A percentile compares a stretch with the other conserved stretches of the same genome.
These are phyloP conservation scores for Pluvianellus socialis DNA, from an alignment of 2,113 vertebrate genomes.

Conservation along the genomic window DNA sequence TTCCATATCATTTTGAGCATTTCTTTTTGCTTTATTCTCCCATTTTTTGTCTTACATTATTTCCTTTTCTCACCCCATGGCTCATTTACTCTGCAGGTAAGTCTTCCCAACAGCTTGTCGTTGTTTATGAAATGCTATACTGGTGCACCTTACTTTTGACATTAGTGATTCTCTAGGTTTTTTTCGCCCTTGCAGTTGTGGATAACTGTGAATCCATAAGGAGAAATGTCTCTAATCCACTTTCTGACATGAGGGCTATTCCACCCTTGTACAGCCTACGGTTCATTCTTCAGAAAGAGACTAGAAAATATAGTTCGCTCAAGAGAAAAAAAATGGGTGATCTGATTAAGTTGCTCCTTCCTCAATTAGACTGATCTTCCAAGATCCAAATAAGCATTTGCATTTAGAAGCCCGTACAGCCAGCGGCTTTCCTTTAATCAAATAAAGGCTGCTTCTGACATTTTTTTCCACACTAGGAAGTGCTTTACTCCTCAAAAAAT, in stretches of 20 bases:
- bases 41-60: neutral
- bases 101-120: neutral
- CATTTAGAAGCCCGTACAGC: neutral
- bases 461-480: neutral
- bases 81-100: neutral
- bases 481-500: neutral
- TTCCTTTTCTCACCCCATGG: neutral
- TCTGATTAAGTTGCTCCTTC: neutral
- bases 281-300: neutral
- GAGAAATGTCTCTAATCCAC: neutral
- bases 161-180: neutral
- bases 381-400: neutral
- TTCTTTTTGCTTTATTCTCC: neutral
- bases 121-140: neutral
- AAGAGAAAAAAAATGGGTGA: neutral
- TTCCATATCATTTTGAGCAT: neutral
- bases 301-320: neutral
- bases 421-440: neutral
- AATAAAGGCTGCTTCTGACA: neutral
- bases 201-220: neutral
- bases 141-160: neutral
- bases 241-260: neutral
- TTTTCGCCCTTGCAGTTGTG: neutral
- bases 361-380: neutral
- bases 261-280: neutral